Conservation (phyloP, 2,797 vertebrate genomes). For the Carduelis carduelis region DNA sequence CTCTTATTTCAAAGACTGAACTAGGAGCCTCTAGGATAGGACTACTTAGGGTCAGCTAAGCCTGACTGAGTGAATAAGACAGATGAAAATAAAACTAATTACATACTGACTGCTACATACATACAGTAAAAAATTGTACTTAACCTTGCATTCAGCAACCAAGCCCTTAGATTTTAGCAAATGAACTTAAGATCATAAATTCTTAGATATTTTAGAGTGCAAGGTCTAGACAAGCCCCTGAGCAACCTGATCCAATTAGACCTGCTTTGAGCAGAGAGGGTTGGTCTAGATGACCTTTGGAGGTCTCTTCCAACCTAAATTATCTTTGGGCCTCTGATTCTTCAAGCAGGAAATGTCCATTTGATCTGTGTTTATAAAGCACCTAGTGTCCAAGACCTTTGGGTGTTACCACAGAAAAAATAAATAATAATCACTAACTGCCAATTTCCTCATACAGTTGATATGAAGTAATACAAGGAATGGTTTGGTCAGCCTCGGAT, state of each 20-base stretch:
- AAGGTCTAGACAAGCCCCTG: neutral
- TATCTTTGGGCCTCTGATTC: neutral
- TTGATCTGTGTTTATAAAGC: constrained; percentile 15
- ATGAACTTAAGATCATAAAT: constrained; percentile 11
- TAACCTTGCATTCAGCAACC: neutral
- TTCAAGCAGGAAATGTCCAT: neutral
- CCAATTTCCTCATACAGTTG: neutral
- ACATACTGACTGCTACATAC: neutral
- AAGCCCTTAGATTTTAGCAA: constrained; percentile 23
- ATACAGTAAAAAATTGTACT: neutral
- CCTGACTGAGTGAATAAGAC: neutral
- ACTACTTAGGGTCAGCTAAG: neutral
- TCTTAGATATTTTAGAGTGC: neutral
- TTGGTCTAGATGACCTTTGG: neutral
- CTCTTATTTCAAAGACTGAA: neutral
- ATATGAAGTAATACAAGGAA: neutral
- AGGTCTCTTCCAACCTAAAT: constrained; percentile 1
- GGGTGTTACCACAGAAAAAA: neutral
- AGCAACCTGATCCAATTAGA: constrained; percentile 18
- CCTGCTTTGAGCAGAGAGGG: neutral
- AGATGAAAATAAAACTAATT: neutral
- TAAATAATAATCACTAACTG: constrained; percentile 14
- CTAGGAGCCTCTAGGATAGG: neutral
- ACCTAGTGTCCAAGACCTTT: neutral
- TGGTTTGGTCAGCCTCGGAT: neutral